Base-by-base conservation (phyloP, 2,797 vertebrate species). In the Acanthornis magna region DNA sequence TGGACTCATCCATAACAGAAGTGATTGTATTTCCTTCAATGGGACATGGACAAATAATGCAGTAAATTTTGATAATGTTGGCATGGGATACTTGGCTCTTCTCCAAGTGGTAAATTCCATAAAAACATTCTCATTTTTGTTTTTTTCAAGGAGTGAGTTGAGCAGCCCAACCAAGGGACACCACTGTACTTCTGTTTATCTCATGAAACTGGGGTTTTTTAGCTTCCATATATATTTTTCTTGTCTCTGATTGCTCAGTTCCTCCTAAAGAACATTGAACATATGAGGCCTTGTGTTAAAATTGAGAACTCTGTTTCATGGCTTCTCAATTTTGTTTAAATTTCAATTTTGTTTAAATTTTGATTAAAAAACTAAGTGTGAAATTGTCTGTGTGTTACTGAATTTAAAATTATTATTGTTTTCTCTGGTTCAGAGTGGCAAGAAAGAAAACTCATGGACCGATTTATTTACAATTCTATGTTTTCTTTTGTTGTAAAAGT, bases 51-150 rank as follows among this genome's bases (percentile, higher is more conserved):
- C 14, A 36, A 96, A 95, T 36, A 79, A 0, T 7, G 26, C 27
- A 16, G 96, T 98, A 47, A 98, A 98, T 89, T 98, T 98, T 88
- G 97, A 98, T 70, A 74, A 98, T 2, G 97, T 98, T 87, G 95
- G 88, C 7, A 97, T 91, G 36, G 98, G 97, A 54, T 98, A 98
- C 93, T 93, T 98, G 27, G 97, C 98, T 71, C 97, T 98, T 60
- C 96, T 98, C 3, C 97, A 98, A 62, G 98, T 98, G 97, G 98
- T 98, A 78, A 96, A 97, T 95, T 88, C 29, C 57, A 7, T 45
- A 40, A 32, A 66, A 70, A 23, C 9, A 4, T 45, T 4, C 2
- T 82, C 9, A 6, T 13, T 60, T 91, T 62, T 51, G 36, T 51
- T 58, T 93, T 71, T 29, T 27, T 88, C 9, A 58, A 9, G 29